Percentiles rank a stretch among this genome's conserved stretches.
Evolutionary conservation across 2,113 vertebrate genomes (phyloP).

Genomic region (Misgurnus anguillicaudatus): DNA sequence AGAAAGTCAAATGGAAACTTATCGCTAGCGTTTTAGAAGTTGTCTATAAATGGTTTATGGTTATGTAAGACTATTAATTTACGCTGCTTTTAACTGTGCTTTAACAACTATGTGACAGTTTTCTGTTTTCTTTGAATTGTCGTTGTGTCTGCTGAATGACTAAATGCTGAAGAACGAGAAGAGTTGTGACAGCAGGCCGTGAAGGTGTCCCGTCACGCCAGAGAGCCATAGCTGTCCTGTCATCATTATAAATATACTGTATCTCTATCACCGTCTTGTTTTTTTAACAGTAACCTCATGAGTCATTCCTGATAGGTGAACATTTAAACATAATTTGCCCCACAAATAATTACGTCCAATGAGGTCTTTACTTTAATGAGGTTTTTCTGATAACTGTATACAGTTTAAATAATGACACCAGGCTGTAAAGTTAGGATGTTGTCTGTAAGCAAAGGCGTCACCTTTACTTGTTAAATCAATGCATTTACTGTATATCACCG

Average conservation of each 20-base stretch:
- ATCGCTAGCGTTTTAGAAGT: neutral
- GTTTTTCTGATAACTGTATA: neutral
- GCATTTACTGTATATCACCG: no score
- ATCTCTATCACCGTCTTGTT: conserved; percentile 1
- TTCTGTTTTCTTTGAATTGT: no score
- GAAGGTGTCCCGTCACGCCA: neutral
- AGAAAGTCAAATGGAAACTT: neutral
- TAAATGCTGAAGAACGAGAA: neutral
- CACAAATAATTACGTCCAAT: neutral
- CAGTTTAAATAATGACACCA: conserved; percentile 8
- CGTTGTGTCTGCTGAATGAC: no score
- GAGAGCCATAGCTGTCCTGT: neutral
- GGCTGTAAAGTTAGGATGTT: neutral
- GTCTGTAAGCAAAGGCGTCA: neutral
- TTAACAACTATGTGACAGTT: no score
- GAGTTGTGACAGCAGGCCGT: neutral
- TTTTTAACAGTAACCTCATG: neutral
- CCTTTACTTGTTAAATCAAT: no score
- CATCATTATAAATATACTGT: conserved; percentile 14
- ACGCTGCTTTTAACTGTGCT: no score
- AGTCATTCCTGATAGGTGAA: neutral
- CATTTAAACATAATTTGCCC: neutral
- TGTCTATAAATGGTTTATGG: neutral
- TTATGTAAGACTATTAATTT: no score
- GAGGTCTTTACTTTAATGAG: neutral